Evolutionary conservation across 2,888 invertebrate species (phyloP), one percentile per base, ranked within the genome.

Genomic region (Cheilosia urbana): DNA sequence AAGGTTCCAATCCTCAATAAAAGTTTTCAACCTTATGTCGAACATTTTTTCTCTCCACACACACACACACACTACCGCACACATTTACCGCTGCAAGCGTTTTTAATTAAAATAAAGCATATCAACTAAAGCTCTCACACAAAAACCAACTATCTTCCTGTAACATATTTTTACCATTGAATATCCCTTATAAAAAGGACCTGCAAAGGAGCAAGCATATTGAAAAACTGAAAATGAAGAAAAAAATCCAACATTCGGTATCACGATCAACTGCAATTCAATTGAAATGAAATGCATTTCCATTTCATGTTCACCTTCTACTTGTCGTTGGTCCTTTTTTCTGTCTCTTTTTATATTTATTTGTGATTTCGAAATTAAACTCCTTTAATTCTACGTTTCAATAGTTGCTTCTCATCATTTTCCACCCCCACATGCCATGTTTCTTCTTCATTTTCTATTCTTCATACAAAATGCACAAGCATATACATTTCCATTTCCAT

Each of bases 201-300:
- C 47, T 65, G 65, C 30, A 65, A 65, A 58, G 72, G 65, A 65
- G 49, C 71, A 37, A 77, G 60, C 60, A 71, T 42, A 37, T 60
- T 63, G 57, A 15, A 37, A 63, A 57, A 73, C 17, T 42, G 37
- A 37, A 37, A 37, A 4, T 13, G 13, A 37, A 63, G 9, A 7
- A 42, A 60, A 19, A 55, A 63, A 30, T 15, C 7, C 66, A 47
- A 76, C 19, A 37, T 34, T 60, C 21, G 45, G 72, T 51, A 72
- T 72, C 65, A 60, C 72, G 79, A 79, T 79, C 66, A 79, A 79
- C 65, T 79, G 72, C 60, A 80, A 68, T 73, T 80, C 80, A 80
- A 80, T 80, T 80, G 66, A 80, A 80, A 80, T 80, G 66, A 80
- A 80, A 80, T 73, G 62, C 73, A 80, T 80, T 73, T 62, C 66